phyloP scores from a whole-genome alignment of 1,140 invertebrate genomes.

The Antheraea pernyi region DNA sequence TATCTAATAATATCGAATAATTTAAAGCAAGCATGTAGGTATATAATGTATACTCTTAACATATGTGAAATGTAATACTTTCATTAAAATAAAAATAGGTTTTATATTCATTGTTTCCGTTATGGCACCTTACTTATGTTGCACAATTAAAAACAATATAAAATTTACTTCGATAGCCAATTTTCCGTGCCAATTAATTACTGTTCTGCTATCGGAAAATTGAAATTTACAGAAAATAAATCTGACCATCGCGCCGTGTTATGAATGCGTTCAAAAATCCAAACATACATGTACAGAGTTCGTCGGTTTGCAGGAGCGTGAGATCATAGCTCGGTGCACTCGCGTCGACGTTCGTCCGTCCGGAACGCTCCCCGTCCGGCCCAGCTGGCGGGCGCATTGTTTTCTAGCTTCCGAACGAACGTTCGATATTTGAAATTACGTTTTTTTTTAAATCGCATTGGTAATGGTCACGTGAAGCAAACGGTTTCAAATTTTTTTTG shows the following conservation, averaged over 20 bases:
- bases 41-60: too few species aligned
- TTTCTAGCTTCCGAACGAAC: conserved; percentile 13
- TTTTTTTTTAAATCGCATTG: not conserved
- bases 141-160: not conserved
- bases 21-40: too few species aligned
- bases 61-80: too few species aligned
- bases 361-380: conserved; percentile 10
- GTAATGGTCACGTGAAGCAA: not conserved
- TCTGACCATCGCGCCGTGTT: not conserved
- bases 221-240: conserved; percentile 2
- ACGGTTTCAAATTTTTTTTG: not conserved
- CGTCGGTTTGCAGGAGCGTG: conserved; percentile 8
- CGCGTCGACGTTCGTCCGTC: conserved; percentile 9
- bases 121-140: not conserved
- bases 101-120: not conserved
- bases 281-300: not conserved
- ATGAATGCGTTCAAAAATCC: conserved; percentile 8
- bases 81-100: too few species aligned
- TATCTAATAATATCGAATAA: too few species aligned
- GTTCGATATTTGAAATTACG: conserved; percentile 24
- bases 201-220: not conserved
- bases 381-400: conserved; percentile 8
- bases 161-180: not conserved
- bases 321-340: conserved; percentile 14
- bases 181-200: not conserved